Evolutionary conservation across 2,797 vertebrate species (phyloP).

Genomic region (Manis crassicaudata): DNA sequence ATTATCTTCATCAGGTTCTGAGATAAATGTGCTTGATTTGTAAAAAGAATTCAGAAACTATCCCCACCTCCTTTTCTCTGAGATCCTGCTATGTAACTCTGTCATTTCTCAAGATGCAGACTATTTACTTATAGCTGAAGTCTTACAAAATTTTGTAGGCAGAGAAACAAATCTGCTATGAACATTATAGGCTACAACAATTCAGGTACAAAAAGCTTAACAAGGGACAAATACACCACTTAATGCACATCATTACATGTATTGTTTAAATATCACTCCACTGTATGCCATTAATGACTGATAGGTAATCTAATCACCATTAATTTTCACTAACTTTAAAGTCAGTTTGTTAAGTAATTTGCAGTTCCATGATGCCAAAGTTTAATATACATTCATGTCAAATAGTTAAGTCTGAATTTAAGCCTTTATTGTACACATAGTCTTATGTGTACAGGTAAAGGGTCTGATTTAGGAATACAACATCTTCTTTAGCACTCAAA

Average conservation of each 20-base stretch:
- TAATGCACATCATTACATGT: not conserved
- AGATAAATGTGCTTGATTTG: not conserved
- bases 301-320: not conserved
- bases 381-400: not conserved
- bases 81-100: not conserved
- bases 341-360: not conserved
- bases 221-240: not conserved
- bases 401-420: not conserved
- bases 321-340: not conserved
- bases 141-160: not conserved
- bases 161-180: not conserved
- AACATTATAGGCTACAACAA: not conserved
- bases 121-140: not conserved
- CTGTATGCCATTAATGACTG: not conserved
- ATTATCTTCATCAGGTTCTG: not conserved
- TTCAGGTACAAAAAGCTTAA: not conserved
- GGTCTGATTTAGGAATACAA: not conserved
- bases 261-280: not conserved
- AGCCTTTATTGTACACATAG: not conserved
- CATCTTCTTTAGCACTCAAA: slow-evolving; percentile 4
- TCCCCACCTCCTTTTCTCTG: not conserved
- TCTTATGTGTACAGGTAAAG: not conserved
- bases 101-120: not conserved
- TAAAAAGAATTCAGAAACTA: not conserved
- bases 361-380: not conserved